These are phyloP conservation scores for Pristionchus mayeri DNA, from an alignment of 2,888 invertebrate genomes.

Conservation along the genomic window DNA sequence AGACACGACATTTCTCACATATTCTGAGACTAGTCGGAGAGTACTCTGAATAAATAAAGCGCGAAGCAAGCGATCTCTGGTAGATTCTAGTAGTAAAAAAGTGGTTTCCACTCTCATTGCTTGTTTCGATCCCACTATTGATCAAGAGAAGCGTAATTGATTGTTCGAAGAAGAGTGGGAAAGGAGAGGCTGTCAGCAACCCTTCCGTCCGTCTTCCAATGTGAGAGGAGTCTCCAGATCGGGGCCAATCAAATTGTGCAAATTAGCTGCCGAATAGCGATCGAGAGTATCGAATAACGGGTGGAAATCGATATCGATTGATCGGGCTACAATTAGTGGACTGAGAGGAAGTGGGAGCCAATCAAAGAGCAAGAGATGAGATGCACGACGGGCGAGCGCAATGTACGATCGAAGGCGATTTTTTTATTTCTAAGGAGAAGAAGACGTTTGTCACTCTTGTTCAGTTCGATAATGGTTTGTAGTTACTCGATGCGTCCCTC, in stretches of 20 bases:
- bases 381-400: too few relatives aligned
- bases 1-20: too few relatives aligned
- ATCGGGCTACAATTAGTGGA: not conserved
- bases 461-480: not conserved
- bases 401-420: not conserved
- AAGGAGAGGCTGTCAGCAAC: not conserved
- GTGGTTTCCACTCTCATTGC: too few relatives aligned
- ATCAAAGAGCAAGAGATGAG: not conserved
- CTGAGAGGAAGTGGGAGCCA: not conserved
- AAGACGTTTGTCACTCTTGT: not conserved
- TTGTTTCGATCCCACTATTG: too few relatives aligned
- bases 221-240: constrained; percentile 1
- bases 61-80: too few relatives aligned
- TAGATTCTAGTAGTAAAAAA: too few relatives aligned
- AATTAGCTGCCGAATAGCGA: constrained; percentile 31
- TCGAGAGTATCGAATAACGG: not conserved
- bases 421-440: not conserved
- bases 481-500: not conserved
- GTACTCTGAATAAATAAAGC: too few relatives aligned
- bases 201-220: not conserved
- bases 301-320: constrained; percentile 5
- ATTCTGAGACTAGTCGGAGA: too few relatives aligned
- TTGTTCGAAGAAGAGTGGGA: constrained; percentile 8
- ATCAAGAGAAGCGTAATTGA: too few relatives aligned
- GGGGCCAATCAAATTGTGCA: not conserved